These are phyloP conservation scores for Carcina quercana DNA, from an alignment of 2,888 invertebrate species.

Conservation along the genomic window DNA sequence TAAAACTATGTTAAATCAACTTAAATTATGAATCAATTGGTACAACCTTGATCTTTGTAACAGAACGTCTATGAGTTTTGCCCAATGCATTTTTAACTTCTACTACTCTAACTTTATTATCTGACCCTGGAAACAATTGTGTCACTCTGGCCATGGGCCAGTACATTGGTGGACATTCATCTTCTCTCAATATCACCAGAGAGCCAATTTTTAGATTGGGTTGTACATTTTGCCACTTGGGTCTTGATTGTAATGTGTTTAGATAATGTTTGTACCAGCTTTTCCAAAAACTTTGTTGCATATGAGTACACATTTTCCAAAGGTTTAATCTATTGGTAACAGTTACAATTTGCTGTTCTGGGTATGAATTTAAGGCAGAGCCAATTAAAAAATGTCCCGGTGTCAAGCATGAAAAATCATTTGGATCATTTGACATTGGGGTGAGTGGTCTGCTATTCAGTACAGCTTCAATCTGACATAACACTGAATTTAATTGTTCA, in stretches of 20 bases:
- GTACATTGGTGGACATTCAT: background rate
- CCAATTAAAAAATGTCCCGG: constrained; percentile 31
- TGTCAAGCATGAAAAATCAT: constrained; percentile 21
- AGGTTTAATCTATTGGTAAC: constrained; percentile 3
- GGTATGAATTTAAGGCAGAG: constrained; percentile 11
- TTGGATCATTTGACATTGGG: constrained; percentile 20
- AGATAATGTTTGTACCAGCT: constrained; percentile 1
- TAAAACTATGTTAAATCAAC: no score
- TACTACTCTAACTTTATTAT: background rate
- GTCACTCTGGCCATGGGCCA: constrained; percentile 1
- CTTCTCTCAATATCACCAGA: background rate
- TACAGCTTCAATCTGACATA: constrained; percentile 19
- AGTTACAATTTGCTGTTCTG: background rate
- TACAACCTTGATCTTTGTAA: no score
- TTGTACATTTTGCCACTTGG: background rate
- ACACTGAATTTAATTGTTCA: constrained; percentile 11
- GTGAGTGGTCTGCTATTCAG: constrained; percentile 25
- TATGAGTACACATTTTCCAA: constrained; percentile 3
- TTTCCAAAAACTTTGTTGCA: constrained; percentile 1
- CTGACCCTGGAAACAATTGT: background rate
- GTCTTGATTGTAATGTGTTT: background rate
- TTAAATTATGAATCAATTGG: no score
- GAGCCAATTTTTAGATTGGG: constrained; percentile 1
- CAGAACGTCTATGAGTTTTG: background rate
- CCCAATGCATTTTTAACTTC: background rate